Conservation (phyloP, 1,140 invertebrate genomes). For the Epicauta chinensis region DNA sequence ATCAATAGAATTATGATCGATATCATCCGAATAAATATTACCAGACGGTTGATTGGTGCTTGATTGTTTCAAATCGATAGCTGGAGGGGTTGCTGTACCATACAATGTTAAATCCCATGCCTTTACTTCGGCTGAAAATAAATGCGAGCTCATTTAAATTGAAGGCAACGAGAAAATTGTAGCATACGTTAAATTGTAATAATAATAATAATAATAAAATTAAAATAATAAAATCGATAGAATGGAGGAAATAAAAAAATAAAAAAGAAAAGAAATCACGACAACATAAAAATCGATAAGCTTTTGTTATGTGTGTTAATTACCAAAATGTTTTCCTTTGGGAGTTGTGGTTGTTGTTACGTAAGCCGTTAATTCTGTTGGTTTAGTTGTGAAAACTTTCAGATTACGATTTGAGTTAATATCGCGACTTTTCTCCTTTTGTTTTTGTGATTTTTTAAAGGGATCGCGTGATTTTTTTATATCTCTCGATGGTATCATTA, state of each 20-base stretch:
- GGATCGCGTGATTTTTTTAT: constrained; percentile 46
- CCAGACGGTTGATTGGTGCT: constrained; percentile 9
- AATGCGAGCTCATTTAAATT: neutral
- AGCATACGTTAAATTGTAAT: too few species aligned
- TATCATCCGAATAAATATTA: constrained; percentile 24
- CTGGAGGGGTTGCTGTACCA: constrained; percentile 50
- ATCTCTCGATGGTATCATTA: constrained; percentile 53
- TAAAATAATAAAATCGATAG: neutral
- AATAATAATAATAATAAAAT: neutral
- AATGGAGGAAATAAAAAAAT: constrained; percentile 1
- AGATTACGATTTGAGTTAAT: constrained; percentile 42
- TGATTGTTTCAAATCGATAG: constrained; percentile 36
- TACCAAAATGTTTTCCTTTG: constrained; percentile 29
- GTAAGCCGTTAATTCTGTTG: constrained; percentile 21
- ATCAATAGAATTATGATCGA: constrained; percentile 36
- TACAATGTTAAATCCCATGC: constrained; percentile 54
- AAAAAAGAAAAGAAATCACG: constrained; percentile 6
- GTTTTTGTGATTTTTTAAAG: constrained; percentile 41
- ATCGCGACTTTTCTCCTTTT: constrained; percentile 43
- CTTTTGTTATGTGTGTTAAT: constrained; percentile 16
- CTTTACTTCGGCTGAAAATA: constrained; percentile 45
- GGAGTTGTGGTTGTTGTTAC: constrained; percentile 24
- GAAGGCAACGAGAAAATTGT: neutral
- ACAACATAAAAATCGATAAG: constrained; percentile 6
- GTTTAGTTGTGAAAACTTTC: constrained; percentile 31